These are phyloP conservation scores for Temnopleurus reevesii DNA, from an alignment of 53 echinoderm and acorn worm genomes.

Conservation along the genomic window DNA sequence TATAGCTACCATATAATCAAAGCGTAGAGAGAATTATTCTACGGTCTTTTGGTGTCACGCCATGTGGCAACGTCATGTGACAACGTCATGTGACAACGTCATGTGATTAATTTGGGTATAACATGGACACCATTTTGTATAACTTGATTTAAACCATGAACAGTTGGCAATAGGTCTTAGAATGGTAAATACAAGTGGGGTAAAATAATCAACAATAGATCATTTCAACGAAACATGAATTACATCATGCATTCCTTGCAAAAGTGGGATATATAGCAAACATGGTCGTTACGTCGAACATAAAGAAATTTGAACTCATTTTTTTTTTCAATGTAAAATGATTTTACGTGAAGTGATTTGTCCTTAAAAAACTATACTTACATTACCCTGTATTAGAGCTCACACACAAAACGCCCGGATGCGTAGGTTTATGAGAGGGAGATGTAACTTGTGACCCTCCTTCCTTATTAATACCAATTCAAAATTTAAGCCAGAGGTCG, in stretches of 20 bases:
- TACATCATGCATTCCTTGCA: not conserved
- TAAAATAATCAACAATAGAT: not conserved
- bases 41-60: too few species aligned
- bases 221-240: not conserved
- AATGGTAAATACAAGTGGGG: too few species aligned
- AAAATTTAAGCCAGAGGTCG: too few species aligned
- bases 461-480: not conserved
- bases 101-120: too few species aligned
- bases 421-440: slow-evolving; percentile 21
- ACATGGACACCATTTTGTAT: too few species aligned
- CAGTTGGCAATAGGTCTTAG: too few species aligned
- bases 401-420: slow-evolving; percentile 61
- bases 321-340: slow-evolving; percentile 4
- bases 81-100: too few species aligned
- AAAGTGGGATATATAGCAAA: not conserved
- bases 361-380: slow-evolving; percentile 1
- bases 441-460: not conserved
- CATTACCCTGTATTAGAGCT: slow-evolving; percentile 58
- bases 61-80: too few species aligned
- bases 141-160: too few species aligned
- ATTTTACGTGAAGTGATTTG: not conserved
- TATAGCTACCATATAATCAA: too few species aligned
- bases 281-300: not conserved
- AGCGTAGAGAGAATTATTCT: too few species aligned
- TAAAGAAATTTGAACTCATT: slow-evolving; percentile 14